Evolutionary conservation across 2,888 invertebrate genomes (phyloP), one percentile per base, ranked within the genome.

Genomic region (Cheilosia vulpina): DNA sequence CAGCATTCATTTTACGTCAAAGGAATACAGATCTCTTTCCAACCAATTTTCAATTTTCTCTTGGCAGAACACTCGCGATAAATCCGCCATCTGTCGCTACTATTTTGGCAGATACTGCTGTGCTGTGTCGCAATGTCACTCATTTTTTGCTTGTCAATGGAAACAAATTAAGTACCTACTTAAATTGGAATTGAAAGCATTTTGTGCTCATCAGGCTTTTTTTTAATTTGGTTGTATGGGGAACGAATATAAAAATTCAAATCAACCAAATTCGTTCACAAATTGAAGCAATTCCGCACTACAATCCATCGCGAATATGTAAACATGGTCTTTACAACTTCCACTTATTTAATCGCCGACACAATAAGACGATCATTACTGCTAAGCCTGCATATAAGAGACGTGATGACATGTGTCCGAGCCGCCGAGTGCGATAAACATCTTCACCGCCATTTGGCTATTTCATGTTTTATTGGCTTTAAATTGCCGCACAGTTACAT

Each of bases 321-420:
- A 17, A 52, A 21, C 52, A 52, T 4, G 21, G 5, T 24, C 4
- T 52, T 24, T 17, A 47, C 17, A 17, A 19, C 47, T 24, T n/a
- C 24, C 11, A 24, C 5, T 24, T 52, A 21, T 21, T 52, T 21
- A 27, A 21, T 21, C 24, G 24, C 11, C 52, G 57, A 38, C 19
- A 57, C 34, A 34, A 57, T 52, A 21, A 52, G 27, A 24, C 24
- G 52, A 52, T 52, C 52, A 52, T 52, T 24, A 52, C 52, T 15
- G 15, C 52, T 52, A 52, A 52, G 21, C 24, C 24, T 9, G 9
- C 24, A 52, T 19, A 21, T 15, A 52, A 52, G 24, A 9, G 21
- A 52, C 21, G 52, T 27, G 52, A 52, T 5, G 52, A 27, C 24
- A 52, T 47, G 17, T 45, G 15, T 38, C 38, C 11, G 13, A 38